These are phyloP conservation scores for Galago senegalensis DNA, from an alignment of 2,797 vertebrate genomes.

Conservation along the genomic window DNA sequence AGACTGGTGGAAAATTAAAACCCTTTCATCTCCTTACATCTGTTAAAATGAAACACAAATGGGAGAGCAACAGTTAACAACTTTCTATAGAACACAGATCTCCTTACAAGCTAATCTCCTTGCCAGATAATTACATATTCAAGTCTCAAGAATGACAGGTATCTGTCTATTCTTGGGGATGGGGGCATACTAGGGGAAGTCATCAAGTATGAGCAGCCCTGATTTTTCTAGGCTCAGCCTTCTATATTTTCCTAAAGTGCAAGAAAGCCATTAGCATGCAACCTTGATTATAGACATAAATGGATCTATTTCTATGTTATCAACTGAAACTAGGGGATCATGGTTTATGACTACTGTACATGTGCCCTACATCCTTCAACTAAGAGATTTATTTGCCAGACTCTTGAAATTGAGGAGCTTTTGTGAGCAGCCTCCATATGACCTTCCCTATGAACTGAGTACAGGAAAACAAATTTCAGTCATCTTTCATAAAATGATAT, in stretches of 20 bases:
- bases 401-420: slow-evolving; percentile 4
- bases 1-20: not conserved
- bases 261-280: not conserved
- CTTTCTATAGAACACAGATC: not conserved
- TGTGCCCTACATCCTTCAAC: not conserved
- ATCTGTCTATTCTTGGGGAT: not conserved
- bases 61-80: not conserved
- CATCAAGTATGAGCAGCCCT: not conserved
- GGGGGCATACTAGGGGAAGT: not conserved
- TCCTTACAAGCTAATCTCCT: not conserved
- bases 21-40: slow-evolving; percentile 24
- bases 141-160: not conserved
- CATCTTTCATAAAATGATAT: no score
- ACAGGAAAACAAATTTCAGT: not conserved
- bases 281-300: slow-evolving; percentile 2
- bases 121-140: not conserved
- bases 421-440: slow-evolving; percentile 20
- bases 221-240: not conserved
- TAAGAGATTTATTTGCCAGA: slow-evolving; percentile 24
- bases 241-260: not conserved
- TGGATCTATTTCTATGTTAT: not conserved
- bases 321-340: not conserved
- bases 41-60: slow-evolving; percentile 58
- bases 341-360: not conserved
- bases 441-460: slow-evolving; percentile 56